Evolutionary conservation across 2,888 invertebrate species (phyloP), one percentile per base, ranked within the genome.

Genomic region (Helicoverpa assulta): DNA sequence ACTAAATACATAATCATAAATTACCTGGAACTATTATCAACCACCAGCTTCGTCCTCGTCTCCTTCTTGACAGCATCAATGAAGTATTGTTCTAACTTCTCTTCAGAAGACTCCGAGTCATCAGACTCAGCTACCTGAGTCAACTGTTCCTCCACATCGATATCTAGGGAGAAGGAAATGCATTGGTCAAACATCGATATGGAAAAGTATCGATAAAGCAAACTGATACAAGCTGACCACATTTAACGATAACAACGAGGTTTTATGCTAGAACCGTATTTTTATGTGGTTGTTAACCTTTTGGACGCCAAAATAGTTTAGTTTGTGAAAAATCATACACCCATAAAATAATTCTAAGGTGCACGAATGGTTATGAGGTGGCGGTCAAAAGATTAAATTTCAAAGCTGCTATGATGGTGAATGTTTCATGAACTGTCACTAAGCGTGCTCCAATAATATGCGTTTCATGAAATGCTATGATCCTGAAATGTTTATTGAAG

Each of bases 121-220:
- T 98, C 98, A 0, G 98, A 98, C 88, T 98, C 98, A 47, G 97
- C 96, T 16, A 98, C 96, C 19, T 97, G 97, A 0, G 97, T 97
- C 56, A 98, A 88, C 75, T 96, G 96, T 57, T 92, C 92, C 55
- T 90, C 93, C 40, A 88, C 84, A 53, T 91, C 89, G 33, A 91
- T 78, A 51, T 89, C 89, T 81, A 88, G 78, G 12, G 83, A 73
- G 66, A 80, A 61, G 56, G 58, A 70, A 60, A 69, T 10, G 43
- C 40, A 51, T 4, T 14, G 43, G 50, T 61, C 73, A 40, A 74
- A 26, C 50, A 40, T 52, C 16, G n/a, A 54, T 33, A 21, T n/a
- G 18, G 43, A 12, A 21, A 40, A 37, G 10, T 47, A n/a, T 40
- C 40, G n/a, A 21, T n/a, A 67, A 76, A 63, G 73, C 78, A 63